Evolutionary conservation across 2,797 vertebrate genomes (phyloP), one percentile per base, ranked within the genome.

Genomic region (Orientallactaga sibirica): DNA sequence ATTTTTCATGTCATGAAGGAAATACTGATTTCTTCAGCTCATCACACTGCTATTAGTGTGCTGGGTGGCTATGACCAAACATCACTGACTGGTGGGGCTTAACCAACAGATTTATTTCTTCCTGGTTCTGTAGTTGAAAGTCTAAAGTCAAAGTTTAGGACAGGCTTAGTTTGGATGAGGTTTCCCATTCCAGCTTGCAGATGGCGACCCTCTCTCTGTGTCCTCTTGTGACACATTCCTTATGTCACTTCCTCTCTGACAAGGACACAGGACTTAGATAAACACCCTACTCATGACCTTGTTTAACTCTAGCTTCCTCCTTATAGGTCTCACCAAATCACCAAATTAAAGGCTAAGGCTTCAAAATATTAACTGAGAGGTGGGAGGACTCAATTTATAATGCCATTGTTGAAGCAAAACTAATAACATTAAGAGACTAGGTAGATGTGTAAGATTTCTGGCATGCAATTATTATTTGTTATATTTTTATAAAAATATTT

Each of bases 401-500:
- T 3, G 24, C 8, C 78, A 92, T 9, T 55, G 18, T 62, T 61
- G 43, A 33, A 71, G 43, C 4, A 88, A 83, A 93, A 61, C 61
- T 75, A 81, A 33, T 78, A 62, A 73, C 2, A 77, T 14, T 55
- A 67, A 84, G 73, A 84, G 4, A 64, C 5, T 20, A 41, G 12
- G 4, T 0, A 71, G 55, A 88, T 4, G 19, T 84, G 19, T 84
- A 41, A 66, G 19, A 1, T 52, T 95, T 78, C 15, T 82, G 27
- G 18, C 8, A 24, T 3, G 24, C 10, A 48, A 29, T 89, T n/a
- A 90, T 41, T 55, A 68, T 81, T 89, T 74, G 12, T 24, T 33
- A n/a, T 48, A 70, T 29, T 52, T 81, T 84, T 77, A 80, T 75
- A 92, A 93, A 92, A 75, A 80, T 24, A 20, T 1, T 92, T 92